A percentile compares a stretch with the other conserved stretches of the same genome.
Evolutionary conservation across 30 jellyfish, hydroid and myxozoan genomes (phyloP).

Genomic region (Nemopilema nomurai): DNA sequence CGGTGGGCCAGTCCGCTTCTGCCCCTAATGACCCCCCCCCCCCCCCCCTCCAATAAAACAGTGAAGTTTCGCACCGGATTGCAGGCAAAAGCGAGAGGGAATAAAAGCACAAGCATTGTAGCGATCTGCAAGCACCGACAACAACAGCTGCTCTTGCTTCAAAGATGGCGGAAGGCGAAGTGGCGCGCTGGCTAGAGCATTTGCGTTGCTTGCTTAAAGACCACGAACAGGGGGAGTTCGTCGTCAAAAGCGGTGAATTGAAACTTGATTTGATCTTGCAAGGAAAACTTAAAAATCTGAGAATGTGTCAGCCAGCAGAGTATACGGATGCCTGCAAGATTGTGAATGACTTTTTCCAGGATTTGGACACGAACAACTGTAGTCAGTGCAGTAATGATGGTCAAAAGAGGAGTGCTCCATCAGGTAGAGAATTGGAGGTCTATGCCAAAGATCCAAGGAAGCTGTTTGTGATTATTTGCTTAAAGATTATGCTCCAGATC

Average conservation of each 20-base stretch:
- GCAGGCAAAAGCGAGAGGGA: no score
- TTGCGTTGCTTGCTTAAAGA: background rate
- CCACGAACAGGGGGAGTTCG: background rate
- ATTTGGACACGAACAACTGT: background rate
- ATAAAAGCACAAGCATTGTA: background rate
- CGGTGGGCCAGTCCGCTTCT: background rate
- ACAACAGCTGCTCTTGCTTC: background rate
- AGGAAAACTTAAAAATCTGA: background rate
- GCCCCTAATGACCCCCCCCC: no score
- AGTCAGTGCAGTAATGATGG: background rate
- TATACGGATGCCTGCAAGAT: background rate
- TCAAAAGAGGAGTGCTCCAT: background rate
- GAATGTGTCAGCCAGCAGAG: background rate
- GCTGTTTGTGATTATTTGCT: background rate
- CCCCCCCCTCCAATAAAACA: background rate
- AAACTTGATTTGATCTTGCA: background rate
- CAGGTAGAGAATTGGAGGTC: background rate
- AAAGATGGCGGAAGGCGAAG: conserved; percentile 15
- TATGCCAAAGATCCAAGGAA: background rate
- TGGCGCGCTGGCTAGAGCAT: background rate
- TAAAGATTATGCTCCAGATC: background rate
- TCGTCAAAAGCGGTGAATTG: background rate
- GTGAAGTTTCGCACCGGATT: background rate
- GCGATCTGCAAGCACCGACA: background rate
- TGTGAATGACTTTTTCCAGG: background rate